Evolutionary conservation across 2,888 invertebrate species (phyloP).

Genomic region (Palloptera scutellata): DNA sequence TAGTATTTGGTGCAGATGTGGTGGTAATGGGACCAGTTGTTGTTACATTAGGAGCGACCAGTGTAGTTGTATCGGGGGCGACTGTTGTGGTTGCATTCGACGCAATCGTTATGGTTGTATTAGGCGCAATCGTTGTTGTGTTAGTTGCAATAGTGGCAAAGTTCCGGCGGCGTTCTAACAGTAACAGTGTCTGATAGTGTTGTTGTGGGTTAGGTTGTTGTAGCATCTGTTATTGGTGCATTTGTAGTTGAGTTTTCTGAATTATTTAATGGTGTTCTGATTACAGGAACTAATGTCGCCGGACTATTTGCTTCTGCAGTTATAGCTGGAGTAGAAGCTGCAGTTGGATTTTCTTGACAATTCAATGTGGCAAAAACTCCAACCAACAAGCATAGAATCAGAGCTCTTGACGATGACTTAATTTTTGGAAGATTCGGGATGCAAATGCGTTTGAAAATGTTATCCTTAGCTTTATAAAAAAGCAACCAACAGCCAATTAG

Average conservation of each 20-base stretch:
- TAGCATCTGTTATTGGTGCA: slow-evolving; percentile 17
- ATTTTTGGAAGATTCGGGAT: slow-evolving; percentile 6
- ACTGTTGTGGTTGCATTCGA: slow-evolving; percentile 33
- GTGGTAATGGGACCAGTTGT: slow-evolving; percentile 34
- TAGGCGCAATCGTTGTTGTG: slow-evolving; percentile 25
- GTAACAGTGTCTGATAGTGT: slow-evolving; percentile 23
- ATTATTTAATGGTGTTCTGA: slow-evolving; percentile 7
- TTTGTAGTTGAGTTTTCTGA: slow-evolving; percentile 27
- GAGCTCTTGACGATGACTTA: slow-evolving; percentile 21
- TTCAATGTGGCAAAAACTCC: slow-evolving; percentile 11
- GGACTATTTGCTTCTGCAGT: slow-evolving; percentile 28
- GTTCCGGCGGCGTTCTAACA: slow-evolving; percentile 26
- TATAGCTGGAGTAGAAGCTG: slow-evolving; percentile 12
- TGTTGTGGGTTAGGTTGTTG: slow-evolving; percentile 22
- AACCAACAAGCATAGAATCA: slow-evolving; percentile 20
- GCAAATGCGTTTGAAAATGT: neutral
- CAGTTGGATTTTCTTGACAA: slow-evolving; percentile 10
- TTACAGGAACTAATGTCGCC: slow-evolving; percentile 13
- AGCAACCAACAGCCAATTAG: too few relatives aligned
- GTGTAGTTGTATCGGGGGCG: too few relatives aligned
- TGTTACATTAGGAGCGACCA: slow-evolving; percentile 43
- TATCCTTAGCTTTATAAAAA: too few relatives aligned
- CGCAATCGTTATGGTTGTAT: slow-evolving; percentile 34
- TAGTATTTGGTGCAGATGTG: too few relatives aligned
- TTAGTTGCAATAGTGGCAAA: slow-evolving; percentile 5